Conservation (phyloP, 2,113 vertebrate genomes). For the Dicaeum eximium region DNA sequence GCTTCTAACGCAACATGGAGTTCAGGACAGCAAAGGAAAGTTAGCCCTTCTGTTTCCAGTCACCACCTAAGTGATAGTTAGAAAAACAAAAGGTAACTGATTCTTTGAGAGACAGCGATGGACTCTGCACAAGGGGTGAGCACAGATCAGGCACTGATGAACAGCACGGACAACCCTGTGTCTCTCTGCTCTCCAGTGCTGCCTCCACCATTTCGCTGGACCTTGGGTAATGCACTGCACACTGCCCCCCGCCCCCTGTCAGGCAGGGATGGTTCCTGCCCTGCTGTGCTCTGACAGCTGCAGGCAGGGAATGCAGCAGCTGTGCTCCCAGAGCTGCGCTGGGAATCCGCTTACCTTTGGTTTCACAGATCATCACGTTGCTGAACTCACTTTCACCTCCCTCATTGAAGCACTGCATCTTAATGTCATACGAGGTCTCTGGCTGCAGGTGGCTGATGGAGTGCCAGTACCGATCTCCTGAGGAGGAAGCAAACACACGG, state of each 20-base stretch:
- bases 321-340: background rate
- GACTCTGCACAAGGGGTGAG: background rate
- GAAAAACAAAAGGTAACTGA: background rate
- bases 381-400: conserved; percentile 96
- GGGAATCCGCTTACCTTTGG: conserved; percentile 80
- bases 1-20: background rate
- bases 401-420: conserved; percentile 98
- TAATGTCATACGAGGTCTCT: conserved; percentile 96
- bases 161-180: background rate
- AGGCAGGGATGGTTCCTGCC: background rate
- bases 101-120: background rate
- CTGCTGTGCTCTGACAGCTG: background rate
- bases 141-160: background rate
- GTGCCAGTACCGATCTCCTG: conserved; percentile 93
- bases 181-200: background rate
- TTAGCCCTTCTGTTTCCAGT: background rate
- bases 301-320: background rate
- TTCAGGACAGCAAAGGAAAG: background rate
- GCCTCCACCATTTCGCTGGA: background rate
- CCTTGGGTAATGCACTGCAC: rapidly evolving
- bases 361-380: conserved; percentile 97
- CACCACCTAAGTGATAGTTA: too few species aligned
- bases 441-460: conserved; percentile 94
- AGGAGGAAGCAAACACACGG: background rate
- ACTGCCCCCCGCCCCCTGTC: too few species aligned